These are phyloP conservation scores for Sitodiplosis mosellana DNA, from an alignment of 1,140 invertebrate genomes.

Conservation along the genomic window DNA sequence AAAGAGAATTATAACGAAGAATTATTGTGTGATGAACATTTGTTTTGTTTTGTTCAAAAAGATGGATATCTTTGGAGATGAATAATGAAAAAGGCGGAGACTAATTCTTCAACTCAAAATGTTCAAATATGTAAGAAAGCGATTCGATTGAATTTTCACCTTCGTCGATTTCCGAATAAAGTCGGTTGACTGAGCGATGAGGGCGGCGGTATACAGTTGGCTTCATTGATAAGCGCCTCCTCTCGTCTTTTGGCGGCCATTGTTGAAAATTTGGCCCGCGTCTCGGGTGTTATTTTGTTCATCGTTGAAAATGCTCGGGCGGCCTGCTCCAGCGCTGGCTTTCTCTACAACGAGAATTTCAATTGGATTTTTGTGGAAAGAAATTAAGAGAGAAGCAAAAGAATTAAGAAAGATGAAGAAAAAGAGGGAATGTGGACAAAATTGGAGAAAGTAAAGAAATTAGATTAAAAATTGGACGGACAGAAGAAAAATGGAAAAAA, in stretches of 20 bases:
- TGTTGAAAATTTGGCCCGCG: not conserved
- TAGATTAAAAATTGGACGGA: not conserved
- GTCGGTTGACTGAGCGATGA: not conserved
- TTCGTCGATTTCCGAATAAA: not conserved
- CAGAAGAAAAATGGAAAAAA: not conserved
- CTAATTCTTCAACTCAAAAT: not conserved
- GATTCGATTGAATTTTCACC: not conserved
- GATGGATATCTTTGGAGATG: too few relatives aligned
- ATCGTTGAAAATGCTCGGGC: constrained; percentile 1
- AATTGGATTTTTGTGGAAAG: not conserved
- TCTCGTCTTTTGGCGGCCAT: not conserved
- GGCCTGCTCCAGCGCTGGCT: constrained; percentile 5
- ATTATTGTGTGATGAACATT: not conserved
- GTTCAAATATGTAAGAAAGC: not conserved
- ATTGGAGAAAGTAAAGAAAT: not conserved
- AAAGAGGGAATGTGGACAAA: not conserved
- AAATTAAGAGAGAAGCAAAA: not conserved
- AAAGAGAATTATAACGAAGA: not conserved
- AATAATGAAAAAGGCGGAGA: not conserved
- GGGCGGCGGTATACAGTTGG: not conserved
- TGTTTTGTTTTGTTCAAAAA: constrained; percentile 1
- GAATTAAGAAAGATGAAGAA: not conserved
- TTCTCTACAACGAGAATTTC: constrained; percentile 1
- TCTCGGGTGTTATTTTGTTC: not conserved
- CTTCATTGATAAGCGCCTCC: not conserved